Evolutionary conservation across 2,888 invertebrate species (phyloP), one percentile per base, ranked within the genome.

Genomic region (Ophion ventricosus): DNA sequence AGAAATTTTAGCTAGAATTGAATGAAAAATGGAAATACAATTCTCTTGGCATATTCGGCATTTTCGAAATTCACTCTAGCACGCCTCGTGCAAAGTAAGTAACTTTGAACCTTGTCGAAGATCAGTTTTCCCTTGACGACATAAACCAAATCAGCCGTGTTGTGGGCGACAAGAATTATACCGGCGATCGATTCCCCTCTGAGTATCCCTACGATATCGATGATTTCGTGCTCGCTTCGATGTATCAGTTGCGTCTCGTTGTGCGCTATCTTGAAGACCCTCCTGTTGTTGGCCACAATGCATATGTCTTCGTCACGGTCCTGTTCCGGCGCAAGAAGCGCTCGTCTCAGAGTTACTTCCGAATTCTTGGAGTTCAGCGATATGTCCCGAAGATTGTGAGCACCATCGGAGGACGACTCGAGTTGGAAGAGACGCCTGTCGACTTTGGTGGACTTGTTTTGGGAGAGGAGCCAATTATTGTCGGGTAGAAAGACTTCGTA

Each of bases 371-470:
- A 2, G 10, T 70, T 85, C 14, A 92, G 77, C 1, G 56, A 82
- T 40, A 83, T 67, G 8, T 82, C 84, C 1, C 49, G 56, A 5
- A 84, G 43, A 0, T 67, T 57, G 8, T 23, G 54, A 69, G 14
- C 3, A 1, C 49, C 59, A 5, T 66, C 26, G n/a, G 25, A 25
- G 0, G 14, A 49, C 2, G n/a, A 0, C n/a, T 70, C 72, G 43
- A 90, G 61, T 72, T 87, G 80, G 64, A 91, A 88, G 14, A 92
- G 64, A 29, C 85, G 57, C 61, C 86, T 88, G 20, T 72, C 79
- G 3, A 35, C 83, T 80, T 90, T 91, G 0, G 67, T 26, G 3
- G 81, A 85, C 82, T 92, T 93, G 75, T 92, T 87, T 57, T 88
- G 87, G 8, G 90, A 87, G 5, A 86, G 83, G 0, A 93, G 78